Evolutionary conservation across 2,888 invertebrate genomes (phyloP).

Genomic region (Ochlodes sylvanus): DNA sequence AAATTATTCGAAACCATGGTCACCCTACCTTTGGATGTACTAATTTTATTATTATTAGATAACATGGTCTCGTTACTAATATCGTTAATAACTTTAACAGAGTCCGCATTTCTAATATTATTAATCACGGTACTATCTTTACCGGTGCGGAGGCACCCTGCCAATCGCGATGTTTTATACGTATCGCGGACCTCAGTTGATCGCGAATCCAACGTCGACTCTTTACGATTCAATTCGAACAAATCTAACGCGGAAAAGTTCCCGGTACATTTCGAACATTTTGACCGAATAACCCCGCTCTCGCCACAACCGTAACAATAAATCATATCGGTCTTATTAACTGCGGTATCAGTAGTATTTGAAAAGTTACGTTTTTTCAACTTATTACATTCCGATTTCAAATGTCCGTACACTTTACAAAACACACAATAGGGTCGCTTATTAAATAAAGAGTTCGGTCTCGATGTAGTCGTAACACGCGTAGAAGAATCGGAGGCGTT

Average conservation of each 20-base stretch:
- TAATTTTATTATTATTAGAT: neutral
- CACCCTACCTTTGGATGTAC: neutral
- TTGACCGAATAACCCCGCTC: constrained; percentile 24
- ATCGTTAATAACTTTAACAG: too few species aligned
- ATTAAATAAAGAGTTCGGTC: neutral
- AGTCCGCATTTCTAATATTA: too few species aligned
- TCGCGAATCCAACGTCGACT: neutral
- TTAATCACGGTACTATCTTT: neutral
- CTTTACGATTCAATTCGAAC: neutral
- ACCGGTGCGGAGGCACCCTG: neutral
- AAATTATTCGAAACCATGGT: neutral
- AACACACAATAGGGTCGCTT: constrained; percentile 24
- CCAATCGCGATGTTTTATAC: neutral
- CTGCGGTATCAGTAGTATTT: neutral
- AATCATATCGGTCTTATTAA: neutral
- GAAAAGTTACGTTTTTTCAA: neutral
- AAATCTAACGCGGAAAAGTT: neutral
- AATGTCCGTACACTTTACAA: constrained; percentile 32
- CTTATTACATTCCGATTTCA: constrained; percentile 20
- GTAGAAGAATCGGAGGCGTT: neutral
- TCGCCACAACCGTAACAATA: constrained; percentile 32
- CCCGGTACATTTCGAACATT: constrained; percentile 16
- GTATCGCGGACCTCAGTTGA: neutral
- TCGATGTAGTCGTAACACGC: neutral
- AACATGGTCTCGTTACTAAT: neutral